Evolutionary conservation across 2,797 vertebrate genomes (phyloP).

Genomic region (Myotis daubentonii): DNA sequence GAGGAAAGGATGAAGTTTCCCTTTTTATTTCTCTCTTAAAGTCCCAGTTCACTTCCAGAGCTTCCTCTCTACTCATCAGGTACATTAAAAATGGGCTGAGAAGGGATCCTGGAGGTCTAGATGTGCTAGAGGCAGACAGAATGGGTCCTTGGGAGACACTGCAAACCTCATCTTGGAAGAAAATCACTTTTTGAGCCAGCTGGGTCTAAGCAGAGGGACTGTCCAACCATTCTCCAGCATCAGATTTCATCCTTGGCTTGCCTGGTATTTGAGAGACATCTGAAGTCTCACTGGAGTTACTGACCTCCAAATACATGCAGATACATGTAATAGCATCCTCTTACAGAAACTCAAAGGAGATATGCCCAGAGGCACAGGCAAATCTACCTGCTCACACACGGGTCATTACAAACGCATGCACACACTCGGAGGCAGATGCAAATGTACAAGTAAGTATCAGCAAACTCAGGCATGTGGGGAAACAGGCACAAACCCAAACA

Average conservation of each 20-base stretch:
- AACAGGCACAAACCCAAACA: neutral
- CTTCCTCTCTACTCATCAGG: neutral
- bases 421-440: conserved; percentile 7
- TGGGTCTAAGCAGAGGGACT: conserved; percentile 13
- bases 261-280: conserved; percentile 45
- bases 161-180: conserved; percentile 15
- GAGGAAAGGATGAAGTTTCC: conserved; percentile 34
- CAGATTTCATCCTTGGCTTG: conserved; percentile 51
- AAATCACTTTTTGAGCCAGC: conserved; percentile 18
- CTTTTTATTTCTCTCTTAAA: conserved; percentile 58
- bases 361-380: neutral
- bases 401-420: conserved; percentile 1
- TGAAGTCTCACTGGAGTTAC: conserved; percentile 53
- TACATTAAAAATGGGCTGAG: conserved; percentile 43
- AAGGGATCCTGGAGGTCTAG: neutral
- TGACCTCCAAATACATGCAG: neutral
- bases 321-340: neutral
- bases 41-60: conserved; percentile 6
- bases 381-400: neutral
- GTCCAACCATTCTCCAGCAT: neutral
- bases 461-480: neutral
- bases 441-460: neutral
- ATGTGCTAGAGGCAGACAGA: neutral
- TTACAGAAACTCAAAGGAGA: conserved; percentile 18
- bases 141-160: neutral